These are phyloP conservation scores for Melipona bicolor DNA, from an alignment of 2,888 invertebrate species.

Conservation along the genomic window DNA sequence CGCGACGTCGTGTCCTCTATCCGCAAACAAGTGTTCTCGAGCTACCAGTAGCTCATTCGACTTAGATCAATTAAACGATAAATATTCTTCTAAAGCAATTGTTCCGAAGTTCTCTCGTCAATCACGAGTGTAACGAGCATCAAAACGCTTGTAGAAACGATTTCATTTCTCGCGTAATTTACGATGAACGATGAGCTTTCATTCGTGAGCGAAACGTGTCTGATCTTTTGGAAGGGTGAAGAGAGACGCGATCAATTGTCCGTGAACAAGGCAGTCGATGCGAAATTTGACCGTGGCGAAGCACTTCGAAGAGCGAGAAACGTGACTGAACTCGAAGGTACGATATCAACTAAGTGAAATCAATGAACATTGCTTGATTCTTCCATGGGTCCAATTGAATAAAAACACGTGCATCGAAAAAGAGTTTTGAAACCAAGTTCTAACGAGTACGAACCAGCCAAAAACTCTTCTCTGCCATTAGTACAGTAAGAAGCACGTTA, in stretches of 20 bases:
- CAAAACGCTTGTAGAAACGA: background rate
- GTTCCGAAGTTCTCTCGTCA: no score
- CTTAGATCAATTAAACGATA: background rate
- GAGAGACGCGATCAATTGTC: conserved; percentile 31
- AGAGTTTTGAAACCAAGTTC: background rate
- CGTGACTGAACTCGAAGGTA: conserved; percentile 49
- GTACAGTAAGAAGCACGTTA: background rate
- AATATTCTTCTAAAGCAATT: background rate
- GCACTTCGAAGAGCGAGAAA: conserved; percentile 30
- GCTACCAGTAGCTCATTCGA: background rate
- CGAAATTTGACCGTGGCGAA: conserved; percentile 26
- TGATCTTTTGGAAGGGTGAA: background rate
- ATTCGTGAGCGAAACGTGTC: background rate
- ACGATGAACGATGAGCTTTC: background rate
- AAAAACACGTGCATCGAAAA: background rate
- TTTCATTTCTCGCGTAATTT: background rate
- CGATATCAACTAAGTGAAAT: conserved; percentile 47
- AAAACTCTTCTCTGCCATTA: background rate
- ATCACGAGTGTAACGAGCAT: background rate
- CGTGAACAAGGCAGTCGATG: conserved; percentile 7
- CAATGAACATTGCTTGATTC: conserved; percentile 6
- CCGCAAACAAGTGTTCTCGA: background rate
- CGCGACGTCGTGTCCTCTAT: background rate
- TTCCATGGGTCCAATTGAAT: background rate
- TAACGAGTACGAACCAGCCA: background rate